Evolutionary conservation across 2,888 invertebrate genomes (phyloP), one percentile per base, ranked within the genome.

Genomic region (Leucozona laternaria): DNA sequence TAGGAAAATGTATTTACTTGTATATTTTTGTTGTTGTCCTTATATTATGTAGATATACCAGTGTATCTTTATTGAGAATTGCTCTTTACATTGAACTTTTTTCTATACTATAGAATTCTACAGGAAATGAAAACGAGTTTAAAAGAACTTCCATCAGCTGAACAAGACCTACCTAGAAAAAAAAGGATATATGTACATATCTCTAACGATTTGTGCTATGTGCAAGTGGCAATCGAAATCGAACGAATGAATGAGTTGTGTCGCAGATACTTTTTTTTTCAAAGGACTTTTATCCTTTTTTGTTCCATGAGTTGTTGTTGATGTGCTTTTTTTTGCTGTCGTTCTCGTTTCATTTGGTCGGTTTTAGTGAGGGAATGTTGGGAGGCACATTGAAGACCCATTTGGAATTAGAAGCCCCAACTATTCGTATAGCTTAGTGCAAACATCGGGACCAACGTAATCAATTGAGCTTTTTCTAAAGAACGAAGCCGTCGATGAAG

Each of bases 211-310:
- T 75, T 62, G 62, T 70, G 68, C 62, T 62, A 48, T 57, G 55
- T 70, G 62, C 55, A 75, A 55, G 75, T 73, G 73, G 75, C 79
- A 79, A 79, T 84, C 75, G 75, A 58, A 79, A 75, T 84, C 57
- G 70, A 79, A 70, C 75, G 64, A 78, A 62, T 72, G 83, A 73
- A 55, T 70, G 83, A 79, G 83, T 79, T 78, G 53, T 70, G 66
- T 70, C 71, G 40, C 70, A 48, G 53, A 73, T 43, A 53, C n/a
- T 62, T 79, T 75, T 75, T 71, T 25, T 76, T 84, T 58, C 57
- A 66, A 76, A 77, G 64, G 70, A 71, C 55, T 70, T 60, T 79
- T 43, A 66, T 48, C 20, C 66, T 66, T 48, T 66, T 66, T 48
- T 17, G 43, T 45, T 45, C 31, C 48, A 13, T n/a, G n/a, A n/a